These are phyloP conservation scores for Brachyalestes nurse DNA, from an alignment of 2,797 vertebrate genomes.

Conservation along the genomic window DNA sequence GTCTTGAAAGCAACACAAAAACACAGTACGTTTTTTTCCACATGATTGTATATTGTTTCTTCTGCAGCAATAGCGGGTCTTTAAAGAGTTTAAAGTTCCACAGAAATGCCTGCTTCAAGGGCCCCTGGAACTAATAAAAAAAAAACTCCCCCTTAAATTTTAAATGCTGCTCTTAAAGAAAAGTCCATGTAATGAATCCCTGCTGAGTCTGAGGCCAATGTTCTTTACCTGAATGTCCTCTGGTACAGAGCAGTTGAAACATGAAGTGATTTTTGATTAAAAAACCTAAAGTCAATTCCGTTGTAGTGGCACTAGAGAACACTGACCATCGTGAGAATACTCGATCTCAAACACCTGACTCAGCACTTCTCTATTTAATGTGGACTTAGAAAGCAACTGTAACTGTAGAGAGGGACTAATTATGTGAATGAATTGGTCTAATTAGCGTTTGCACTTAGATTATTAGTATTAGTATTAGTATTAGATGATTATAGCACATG, in stretches of 20 bases:
- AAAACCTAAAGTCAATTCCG: constrained; percentile 3
- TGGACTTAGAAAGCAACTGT: neutral
- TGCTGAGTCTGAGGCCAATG: neutral
- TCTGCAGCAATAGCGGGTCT: no score
- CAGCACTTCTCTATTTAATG: constrained; percentile 4
- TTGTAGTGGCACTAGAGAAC: neutral
- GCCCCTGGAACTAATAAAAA: neutral
- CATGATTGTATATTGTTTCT: no score
- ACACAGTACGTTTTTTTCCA: no score
- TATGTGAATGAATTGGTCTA: neutral
- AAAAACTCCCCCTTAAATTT: neutral
- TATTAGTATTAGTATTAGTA: no score
- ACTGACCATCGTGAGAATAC: neutral
- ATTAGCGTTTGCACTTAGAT: neutral
- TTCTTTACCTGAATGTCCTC: neutral
- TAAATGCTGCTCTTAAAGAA: neutral
- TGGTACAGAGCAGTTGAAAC: neutral
- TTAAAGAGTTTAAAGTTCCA: no score
- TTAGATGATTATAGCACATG: no score
- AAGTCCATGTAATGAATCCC: neutral
- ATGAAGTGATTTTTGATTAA: constrained; percentile 3
- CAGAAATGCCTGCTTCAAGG: neutral
- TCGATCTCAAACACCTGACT: constrained; percentile 6
- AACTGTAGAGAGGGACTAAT: neutral
- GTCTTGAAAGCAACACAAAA: no score